A percentile compares a stretch with the other conserved stretches of the same genome.
These are phyloP conservation scores for Zaprionus vittiger DNA, from an alignment of 1,140 invertebrate species.

Conservation along the genomic window DNA sequence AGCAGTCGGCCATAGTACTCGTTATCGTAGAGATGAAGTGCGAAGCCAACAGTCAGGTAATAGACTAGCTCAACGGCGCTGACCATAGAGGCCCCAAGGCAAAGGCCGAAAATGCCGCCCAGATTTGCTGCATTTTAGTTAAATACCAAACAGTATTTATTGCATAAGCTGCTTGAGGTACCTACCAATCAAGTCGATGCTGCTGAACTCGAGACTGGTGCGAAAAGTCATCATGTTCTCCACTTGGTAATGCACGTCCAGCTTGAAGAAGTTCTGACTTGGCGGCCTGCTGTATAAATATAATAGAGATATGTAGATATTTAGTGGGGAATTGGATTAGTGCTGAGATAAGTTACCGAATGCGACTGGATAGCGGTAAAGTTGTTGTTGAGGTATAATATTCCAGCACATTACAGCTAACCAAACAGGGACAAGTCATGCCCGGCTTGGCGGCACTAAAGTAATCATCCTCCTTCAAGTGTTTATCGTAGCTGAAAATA, in stretches of 20 bases:
- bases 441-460: slow-evolving; percentile 73
- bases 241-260: slow-evolving; percentile 79
- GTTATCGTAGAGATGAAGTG: slow-evolving; percentile 67
- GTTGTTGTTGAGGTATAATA: slow-evolving; percentile 72
- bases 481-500: slow-evolving; percentile 77
- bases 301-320: neutral
- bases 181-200: slow-evolving; percentile 71
- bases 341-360: neutral
- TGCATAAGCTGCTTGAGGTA: neutral
- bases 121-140: slow-evolving; percentile 61
- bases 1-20: slow-evolving; percentile 54
- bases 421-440: slow-evolving; percentile 73
- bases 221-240: slow-evolving; percentile 66
- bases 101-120: slow-evolving; percentile 83
- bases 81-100: slow-evolving; percentile 83
- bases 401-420: slow-evolving; percentile 69
- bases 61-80: slow-evolving; percentile 84
- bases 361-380: slow-evolving; percentile 49
- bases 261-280: slow-evolving; percentile 49
- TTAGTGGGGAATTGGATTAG: neutral
- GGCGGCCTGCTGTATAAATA: neutral
- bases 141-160: neutral
- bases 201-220: slow-evolving; percentile 70
- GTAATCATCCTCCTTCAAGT: slow-evolving; percentile 65
- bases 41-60: slow-evolving; percentile 76